A percentile compares a stretch with the other conserved stretches of the same genome.
These are phyloP conservation scores for Crocidura indochinensis DNA, from an alignment of 2,797 vertebrate species.

Conservation along the genomic window DNA sequence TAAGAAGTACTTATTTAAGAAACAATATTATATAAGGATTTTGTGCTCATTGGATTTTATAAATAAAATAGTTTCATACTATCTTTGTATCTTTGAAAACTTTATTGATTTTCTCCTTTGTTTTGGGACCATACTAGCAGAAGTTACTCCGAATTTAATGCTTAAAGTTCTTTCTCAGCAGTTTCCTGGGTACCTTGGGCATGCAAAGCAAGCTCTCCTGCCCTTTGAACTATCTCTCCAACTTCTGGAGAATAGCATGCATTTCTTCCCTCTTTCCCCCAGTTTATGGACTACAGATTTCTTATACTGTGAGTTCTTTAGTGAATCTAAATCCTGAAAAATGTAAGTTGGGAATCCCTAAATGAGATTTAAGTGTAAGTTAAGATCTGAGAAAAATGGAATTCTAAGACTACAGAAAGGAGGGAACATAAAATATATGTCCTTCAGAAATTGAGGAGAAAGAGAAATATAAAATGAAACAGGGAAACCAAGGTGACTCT, in stretches of 20 bases:
- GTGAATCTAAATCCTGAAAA: slow-evolving; percentile 14
- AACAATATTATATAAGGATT: not conserved
- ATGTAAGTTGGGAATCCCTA: not conserved
- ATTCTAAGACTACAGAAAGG: not conserved
- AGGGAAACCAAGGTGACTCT: too few species aligned
- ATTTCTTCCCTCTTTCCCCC: not conserved
- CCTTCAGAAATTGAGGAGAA: too few species aligned
- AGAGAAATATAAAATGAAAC: too few species aligned
- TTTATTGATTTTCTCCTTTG: too few species aligned
- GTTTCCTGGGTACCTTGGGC: too few species aligned
- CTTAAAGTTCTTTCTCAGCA: too few species aligned
- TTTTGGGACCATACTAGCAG: too few species aligned
- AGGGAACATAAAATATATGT: too few species aligned
- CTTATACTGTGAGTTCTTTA: not conserved
- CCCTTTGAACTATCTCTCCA: too few species aligned
- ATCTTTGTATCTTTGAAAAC: too few species aligned
- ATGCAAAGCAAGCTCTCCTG: too few species aligned
- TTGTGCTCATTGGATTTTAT: not conserved
- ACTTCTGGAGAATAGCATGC: not conserved
- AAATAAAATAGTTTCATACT: not conserved
- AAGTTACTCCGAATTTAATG: too few species aligned
- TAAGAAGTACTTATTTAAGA: slow-evolving; percentile 27
- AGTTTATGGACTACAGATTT: not conserved
- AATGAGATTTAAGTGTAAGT: not conserved
- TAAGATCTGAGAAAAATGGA: not conserved